phyloP scores from a whole-genome alignment of 2,888 invertebrate genomes.

The Tipula unca region DNA sequence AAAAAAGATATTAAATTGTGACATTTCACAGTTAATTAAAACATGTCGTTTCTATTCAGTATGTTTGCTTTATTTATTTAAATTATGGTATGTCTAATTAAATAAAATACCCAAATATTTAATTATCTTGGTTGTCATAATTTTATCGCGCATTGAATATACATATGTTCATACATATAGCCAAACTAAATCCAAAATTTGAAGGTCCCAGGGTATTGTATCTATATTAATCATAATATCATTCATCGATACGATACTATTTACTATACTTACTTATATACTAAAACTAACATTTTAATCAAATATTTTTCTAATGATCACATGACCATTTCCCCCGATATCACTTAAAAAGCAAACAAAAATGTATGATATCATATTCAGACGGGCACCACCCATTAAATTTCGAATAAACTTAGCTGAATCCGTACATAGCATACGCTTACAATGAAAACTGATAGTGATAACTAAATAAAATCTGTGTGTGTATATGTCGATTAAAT shows the following conservation, averaged over 20 bases:
- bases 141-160: background rate
- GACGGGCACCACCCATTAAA: background rate
- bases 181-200: background rate
- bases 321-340: background rate
- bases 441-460: background rate
- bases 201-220: background rate
- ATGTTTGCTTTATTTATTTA: background rate
- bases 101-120: background rate
- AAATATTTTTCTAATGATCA: background rate
- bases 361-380: background rate
- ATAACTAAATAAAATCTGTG: background rate
- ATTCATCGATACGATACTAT: background rate
- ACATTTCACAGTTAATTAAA: background rate
- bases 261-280: background rate
- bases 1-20: no score
- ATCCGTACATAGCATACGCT: background rate
- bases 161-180: background rate
- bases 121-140: background rate
- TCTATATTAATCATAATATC: background rate
- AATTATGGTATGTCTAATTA: background rate
- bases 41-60: background rate
- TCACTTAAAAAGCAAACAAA: background rate
- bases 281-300: background rate
- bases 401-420: background rate
- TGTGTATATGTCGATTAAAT: background rate